Evolutionary conservation across 1,140 invertebrate species (phyloP).

Genomic region (Anastatus disparis): DNA sequence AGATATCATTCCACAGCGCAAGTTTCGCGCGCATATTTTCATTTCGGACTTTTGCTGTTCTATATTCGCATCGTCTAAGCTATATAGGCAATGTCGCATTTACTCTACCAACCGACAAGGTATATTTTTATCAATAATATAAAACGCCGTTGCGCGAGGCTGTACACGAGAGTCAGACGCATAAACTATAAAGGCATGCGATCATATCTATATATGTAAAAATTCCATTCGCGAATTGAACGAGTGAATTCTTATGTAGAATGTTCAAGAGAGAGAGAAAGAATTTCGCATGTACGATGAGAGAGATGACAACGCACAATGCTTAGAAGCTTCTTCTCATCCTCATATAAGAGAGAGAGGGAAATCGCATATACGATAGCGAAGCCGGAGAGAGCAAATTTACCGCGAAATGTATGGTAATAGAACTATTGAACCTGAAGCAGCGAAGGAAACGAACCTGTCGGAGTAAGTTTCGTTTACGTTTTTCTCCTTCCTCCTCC

Average conservation of each 20-base stretch:
- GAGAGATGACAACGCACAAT: no score
- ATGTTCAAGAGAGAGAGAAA: no score
- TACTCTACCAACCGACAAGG: neutral
- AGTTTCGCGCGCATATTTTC: constrained; percentile 16
- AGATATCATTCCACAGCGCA: constrained; percentile 38
- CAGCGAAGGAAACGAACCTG: constrained; percentile 47
- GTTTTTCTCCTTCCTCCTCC: neutral
- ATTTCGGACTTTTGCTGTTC: constrained; percentile 10
- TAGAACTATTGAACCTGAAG: constrained; percentile 47
- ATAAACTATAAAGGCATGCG: constrained; percentile 50
- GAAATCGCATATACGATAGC: constrained; percentile 21
- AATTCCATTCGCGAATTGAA: constrained; percentile 45
- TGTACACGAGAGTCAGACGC: constrained; percentile 39
- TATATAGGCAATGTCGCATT: neutral
- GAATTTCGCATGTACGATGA: constrained; percentile 15
- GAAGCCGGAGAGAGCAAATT: constrained; percentile 47
- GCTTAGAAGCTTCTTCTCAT: constrained; percentile 30
- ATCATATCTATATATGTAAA: constrained; percentile 18
- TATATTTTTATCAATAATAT: constrained; percentile 16
- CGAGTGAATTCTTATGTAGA: constrained; percentile 38
- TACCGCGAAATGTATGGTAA: constrained; percentile 54
- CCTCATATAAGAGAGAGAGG: no score
- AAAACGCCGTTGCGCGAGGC: no score
- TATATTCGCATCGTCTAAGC: neutral
- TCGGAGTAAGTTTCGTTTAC: constrained; percentile 38